Percentiles rank a stretch among this genome's conserved stretches.
These are phyloP conservation scores for Hippolais icterina DNA, from an alignment of 2,113 vertebrate genomes.

Conservation along the genomic window DNA sequence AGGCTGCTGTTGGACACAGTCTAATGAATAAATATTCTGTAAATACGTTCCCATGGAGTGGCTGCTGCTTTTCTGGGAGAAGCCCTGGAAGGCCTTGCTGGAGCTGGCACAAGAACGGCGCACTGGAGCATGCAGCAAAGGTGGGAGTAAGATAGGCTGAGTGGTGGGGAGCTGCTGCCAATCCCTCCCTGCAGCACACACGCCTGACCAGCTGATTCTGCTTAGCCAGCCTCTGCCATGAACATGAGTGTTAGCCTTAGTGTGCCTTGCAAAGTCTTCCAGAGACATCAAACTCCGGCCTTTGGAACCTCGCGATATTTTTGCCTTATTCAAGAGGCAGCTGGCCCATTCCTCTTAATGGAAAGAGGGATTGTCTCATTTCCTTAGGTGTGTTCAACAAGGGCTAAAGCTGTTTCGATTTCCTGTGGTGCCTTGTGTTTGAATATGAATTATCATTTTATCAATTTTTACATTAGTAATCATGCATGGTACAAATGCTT, in stretches of 20 bases:
- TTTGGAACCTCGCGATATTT: neutral
- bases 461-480: neutral
- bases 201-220: neutral
- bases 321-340: neutral
- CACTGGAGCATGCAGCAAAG: fast-evolving
- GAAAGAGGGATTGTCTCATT: neutral
- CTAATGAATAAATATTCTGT: neutral
- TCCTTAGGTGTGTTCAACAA: neutral
- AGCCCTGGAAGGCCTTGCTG: neutral
- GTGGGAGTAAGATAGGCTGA: fast-evolving
- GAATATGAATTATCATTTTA: neutral
- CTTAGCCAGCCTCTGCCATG: neutral
- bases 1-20: neutral
- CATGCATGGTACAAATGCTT: neutral
- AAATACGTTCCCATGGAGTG: neutral
- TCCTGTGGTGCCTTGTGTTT: neutral
- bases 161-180: neutral
- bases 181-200: fast-evolving
- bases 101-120: neutral
- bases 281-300: neutral
- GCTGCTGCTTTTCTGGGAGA: neutral
- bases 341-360: neutral
- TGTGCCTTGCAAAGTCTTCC: neutral
- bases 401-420: neutral
- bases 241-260: too few species aligned